Conservation (phyloP, 2,888 invertebrate species). For the Caenorhabditis sp. region DNA sequence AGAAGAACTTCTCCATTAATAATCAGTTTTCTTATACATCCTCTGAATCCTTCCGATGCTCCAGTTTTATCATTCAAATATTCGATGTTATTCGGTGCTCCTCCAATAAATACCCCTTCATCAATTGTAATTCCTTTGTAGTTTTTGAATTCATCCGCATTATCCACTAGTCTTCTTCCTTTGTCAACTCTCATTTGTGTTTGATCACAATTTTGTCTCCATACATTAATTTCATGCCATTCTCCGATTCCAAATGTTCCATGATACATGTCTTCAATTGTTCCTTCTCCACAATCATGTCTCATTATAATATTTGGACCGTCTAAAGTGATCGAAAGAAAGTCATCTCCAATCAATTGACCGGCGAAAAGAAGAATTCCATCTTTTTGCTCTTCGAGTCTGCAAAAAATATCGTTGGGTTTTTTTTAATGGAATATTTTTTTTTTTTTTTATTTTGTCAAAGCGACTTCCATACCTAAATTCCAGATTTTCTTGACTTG, state of each 20-base stretch:
- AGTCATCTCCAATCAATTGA: constrained; percentile 53
- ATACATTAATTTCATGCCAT: constrained; percentile 53
- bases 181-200: constrained; percentile 43
- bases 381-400: constrained; percentile 43
- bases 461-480: no score
- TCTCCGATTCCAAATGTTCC: constrained; percentile 51
- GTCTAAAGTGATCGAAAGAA: constrained; percentile 50
- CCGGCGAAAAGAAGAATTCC: constrained; percentile 59
- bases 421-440: no score
- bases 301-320: constrained; percentile 56
- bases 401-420: constrained; percentile 14
- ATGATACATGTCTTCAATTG: constrained; percentile 54
- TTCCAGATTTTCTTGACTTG: no score
- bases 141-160: constrained; percentile 47
- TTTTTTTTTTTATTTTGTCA: no score
- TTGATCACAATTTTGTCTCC: constrained; percentile 44
- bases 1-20: constrained; percentile 50
- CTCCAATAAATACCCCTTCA: constrained; percentile 56
- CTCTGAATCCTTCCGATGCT: constrained; percentile 42
- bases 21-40: constrained; percentile 45
- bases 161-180: constrained; percentile 31
- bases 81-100: constrained; percentile 50
- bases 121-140: constrained; percentile 59
- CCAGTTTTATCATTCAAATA: constrained; percentile 50
- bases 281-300: constrained; percentile 59